phyloP scores from a whole-genome alignment of 2,888 invertebrate species.

The Dryococelus australis region DNA sequence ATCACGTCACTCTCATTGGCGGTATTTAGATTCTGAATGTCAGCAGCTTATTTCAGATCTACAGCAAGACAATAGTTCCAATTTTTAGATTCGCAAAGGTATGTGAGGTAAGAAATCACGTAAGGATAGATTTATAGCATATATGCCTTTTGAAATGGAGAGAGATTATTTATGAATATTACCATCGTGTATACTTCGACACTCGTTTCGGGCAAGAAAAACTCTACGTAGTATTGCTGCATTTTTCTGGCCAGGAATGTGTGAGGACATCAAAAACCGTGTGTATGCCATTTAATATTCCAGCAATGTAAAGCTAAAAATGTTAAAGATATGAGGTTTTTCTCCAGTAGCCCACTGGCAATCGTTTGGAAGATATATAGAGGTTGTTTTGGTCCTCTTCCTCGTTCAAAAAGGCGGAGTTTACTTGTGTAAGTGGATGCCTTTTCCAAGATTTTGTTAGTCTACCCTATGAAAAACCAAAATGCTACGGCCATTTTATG shows the following conservation, averaged over 20 bases:
- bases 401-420: neutral
- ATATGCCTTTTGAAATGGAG: too few species aligned
- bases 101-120: neutral
- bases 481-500: neutral
- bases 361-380: neutral
- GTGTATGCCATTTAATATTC: neutral
- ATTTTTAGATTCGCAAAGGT: neutral
- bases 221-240: too few species aligned
- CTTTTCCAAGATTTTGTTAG: neutral
- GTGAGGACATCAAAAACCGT: neutral
- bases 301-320: neutral
- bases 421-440: neutral
- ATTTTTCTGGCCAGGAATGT: neutral
- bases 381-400: neutral
- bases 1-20: too few species aligned
- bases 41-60: too few species aligned
- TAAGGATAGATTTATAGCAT: neutral
- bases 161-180: too few species aligned
- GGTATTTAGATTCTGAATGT: too few species aligned
- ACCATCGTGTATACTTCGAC: too few species aligned
- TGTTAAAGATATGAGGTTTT: neutral
- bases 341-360: neutral
- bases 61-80: neutral
- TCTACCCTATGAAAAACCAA: neutral
- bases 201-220: too few species aligned